Percentiles rank a stretch among this genome's conserved stretches.
Evolutionary conservation across 1,140 invertebrate genomes (phyloP).

Genomic region (Arctopsyche grandis): DNA sequence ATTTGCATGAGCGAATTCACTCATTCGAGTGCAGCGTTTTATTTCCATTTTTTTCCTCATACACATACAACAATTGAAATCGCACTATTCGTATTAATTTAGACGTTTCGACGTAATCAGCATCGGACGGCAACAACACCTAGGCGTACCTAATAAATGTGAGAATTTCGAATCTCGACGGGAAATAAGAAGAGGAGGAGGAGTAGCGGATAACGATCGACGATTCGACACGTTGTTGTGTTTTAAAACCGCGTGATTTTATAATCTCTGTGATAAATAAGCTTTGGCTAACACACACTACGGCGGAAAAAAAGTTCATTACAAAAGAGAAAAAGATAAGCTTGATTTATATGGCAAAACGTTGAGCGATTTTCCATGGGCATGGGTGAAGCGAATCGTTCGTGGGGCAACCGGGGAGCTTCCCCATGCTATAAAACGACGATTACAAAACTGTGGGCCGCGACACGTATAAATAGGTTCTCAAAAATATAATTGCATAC

Average conservation of each 20-base stretch:
- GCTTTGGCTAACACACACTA: slow-evolving; percentile 8
- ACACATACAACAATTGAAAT: background rate
- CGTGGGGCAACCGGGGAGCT: slow-evolving; percentile 6
- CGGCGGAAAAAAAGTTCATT: background rate
- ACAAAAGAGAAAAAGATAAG: slow-evolving; percentile 33
- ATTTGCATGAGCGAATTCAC: no score
- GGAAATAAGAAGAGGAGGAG: no score
- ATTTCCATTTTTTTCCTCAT: no score
- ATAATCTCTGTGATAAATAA: slow-evolving; percentile 20
- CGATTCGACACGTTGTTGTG: slow-evolving; percentile 35
- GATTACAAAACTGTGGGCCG: no score
- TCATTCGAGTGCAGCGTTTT: no score
- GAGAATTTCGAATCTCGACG: background rate
- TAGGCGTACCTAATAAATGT: background rate
- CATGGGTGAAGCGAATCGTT: slow-evolving; percentile 19
- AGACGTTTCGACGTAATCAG: background rate
- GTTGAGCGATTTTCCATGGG: slow-evolving; percentile 31
- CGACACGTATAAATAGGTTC: no score
- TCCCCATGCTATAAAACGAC: no score
- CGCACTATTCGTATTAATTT: background rate
- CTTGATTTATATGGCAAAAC: slow-evolving; percentile 34
- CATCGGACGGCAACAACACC: background rate
- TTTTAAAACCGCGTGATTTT: slow-evolving; percentile 20
- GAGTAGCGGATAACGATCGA: slow-evolving; percentile 17
- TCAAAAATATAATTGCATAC: no score